phyloP scores from a whole-genome alignment of 2,888 invertebrate species.

The Chelonus formosanus region DNA sequence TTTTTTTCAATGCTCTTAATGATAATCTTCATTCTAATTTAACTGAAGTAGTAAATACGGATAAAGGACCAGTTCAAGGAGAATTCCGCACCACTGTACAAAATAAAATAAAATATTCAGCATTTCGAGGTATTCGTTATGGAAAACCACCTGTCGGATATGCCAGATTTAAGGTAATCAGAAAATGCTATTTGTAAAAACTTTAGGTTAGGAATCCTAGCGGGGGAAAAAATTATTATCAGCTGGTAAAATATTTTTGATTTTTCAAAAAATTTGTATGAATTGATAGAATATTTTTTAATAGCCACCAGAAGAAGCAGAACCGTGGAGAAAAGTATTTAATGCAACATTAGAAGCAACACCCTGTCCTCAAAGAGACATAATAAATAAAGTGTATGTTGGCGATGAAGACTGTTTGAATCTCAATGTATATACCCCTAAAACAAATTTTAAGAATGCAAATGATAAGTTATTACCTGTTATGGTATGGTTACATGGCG shows the following conservation, averaged over 20 bases:
- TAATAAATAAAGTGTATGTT: background rate
- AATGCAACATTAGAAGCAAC: conserved; percentile 35
- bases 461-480: conserved; percentile 36
- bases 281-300: no score
- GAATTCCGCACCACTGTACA: conserved; percentile 41
- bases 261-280: no score
- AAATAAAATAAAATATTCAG: conserved; percentile 38
- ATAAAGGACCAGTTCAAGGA: conserved; percentile 47
- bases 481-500: conserved; percentile 47
- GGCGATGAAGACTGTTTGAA: conserved; percentile 42
- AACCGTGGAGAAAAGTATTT: conserved; percentile 41
- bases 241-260: no score
- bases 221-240: no score
- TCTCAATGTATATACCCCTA: conserved; percentile 42
- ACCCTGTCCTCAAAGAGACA: conserved; percentile 33
- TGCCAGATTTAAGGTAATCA: conserved; percentile 48
- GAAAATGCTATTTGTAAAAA: background rate
- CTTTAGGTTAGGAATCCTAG: background rate
- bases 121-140: conserved; percentile 51
- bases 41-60: background rate
- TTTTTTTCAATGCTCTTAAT: no score
- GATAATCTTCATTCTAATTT: background rate
- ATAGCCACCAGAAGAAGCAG: conserved; percentile 20
- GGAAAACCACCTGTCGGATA: conserved; percentile 45
- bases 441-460: conserved; percentile 28